Evolutionary conservation across 2,113 vertebrate species (phyloP).

Genomic region (Pachyramphus minor): DNA sequence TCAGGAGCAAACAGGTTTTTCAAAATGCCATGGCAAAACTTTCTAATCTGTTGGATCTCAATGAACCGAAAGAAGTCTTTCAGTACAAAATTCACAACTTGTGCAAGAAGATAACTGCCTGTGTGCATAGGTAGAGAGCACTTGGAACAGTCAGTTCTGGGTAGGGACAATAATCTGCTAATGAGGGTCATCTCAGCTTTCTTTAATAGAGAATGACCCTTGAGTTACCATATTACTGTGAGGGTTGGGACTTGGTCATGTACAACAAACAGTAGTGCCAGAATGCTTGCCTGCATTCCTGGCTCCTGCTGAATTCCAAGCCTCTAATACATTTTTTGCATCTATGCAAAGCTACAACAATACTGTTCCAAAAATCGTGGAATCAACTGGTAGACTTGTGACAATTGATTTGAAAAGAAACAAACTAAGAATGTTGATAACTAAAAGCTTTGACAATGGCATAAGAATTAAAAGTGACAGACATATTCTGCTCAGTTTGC

Average conservation of each 20-base stretch:
- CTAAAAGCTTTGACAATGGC: neutral
- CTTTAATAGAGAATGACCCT: neutral
- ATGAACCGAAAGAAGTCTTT: neutral
- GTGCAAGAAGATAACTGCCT: neutral
- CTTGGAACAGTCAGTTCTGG: neutral
- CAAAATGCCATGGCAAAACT: neutral
- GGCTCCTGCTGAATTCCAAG: neutral
- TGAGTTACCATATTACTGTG: neutral
- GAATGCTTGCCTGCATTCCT: neutral
- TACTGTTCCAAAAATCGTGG: neutral
- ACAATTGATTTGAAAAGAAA: neutral
- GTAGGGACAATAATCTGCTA: neutral
- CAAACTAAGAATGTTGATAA: neutral
- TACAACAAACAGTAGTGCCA: neutral
- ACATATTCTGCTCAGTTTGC: neutral
- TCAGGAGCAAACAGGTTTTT: neutral
- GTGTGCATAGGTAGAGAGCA: neutral
- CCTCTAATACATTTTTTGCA: neutral
- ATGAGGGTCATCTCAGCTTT: neutral
- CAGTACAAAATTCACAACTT: neutral
- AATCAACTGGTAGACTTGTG: neutral
- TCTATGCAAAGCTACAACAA: neutral
- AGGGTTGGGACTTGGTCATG: neutral
- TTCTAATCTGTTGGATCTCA: neutral
- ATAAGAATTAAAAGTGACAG: neutral